phyloP scores from a whole-genome alignment of 2,797 vertebrate genomes.

The Varecia variegata region DNA sequence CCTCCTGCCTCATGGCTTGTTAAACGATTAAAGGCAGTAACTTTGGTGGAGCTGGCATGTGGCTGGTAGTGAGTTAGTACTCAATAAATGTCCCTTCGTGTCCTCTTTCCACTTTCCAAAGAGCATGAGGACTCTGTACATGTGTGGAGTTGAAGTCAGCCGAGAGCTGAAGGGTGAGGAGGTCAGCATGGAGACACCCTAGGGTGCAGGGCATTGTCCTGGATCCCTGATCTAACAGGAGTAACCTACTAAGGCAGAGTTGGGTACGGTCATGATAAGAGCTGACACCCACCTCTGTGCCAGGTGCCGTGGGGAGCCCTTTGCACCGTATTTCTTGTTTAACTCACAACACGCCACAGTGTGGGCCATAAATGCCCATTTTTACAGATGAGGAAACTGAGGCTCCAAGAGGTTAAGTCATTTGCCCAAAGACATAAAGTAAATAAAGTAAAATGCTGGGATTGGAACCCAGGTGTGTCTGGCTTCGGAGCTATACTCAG shows the following conservation, averaged over 20 bases:
- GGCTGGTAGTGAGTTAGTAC: not conserved
- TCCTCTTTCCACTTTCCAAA: not conserved
- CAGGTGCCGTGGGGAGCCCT: not conserved
- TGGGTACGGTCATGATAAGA: not conserved
- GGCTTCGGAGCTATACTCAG: not conserved
- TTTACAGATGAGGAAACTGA: not conserved
- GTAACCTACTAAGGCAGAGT: not conserved
- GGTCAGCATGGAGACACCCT: not conserved
- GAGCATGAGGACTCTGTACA: not conserved
- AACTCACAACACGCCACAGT: fast-evolving
- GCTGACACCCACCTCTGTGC: no score
- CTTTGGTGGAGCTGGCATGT: not conserved
- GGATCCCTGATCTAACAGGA: not conserved
- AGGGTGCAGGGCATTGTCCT: not conserved
- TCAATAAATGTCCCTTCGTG: not conserved
- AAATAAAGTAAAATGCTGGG: not conserved
- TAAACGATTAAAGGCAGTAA: no score
- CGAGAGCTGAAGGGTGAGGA: not conserved
- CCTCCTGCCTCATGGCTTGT: not conserved
- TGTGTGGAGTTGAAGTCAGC: not conserved
- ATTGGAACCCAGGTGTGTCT: not conserved
- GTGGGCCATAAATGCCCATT: not conserved
- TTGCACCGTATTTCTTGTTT: fast-evolving
- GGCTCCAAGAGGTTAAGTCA: not conserved
- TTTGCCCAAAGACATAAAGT: not conserved